Evolutionary conservation across 2,797 vertebrate species (phyloP).

Genomic region (Sternarchorhynchus goeldii): DNA sequence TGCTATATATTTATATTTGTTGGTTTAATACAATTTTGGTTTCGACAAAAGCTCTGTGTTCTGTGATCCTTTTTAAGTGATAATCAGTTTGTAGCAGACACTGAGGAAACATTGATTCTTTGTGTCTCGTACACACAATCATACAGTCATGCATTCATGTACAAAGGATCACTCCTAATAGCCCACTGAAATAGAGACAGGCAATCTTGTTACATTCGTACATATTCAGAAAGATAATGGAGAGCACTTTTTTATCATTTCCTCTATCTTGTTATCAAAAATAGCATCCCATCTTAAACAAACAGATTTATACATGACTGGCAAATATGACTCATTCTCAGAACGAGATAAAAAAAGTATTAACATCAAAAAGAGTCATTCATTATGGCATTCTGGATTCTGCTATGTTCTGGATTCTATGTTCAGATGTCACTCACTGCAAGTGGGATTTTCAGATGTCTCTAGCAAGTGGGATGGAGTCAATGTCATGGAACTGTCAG

Average conservation of each 20-base stretch:
- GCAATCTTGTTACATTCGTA: not conserved
- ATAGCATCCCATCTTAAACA: not conserved
- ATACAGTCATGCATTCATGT: not conserved
- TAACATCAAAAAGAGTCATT: slow-evolving; percentile 21
- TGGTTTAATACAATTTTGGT: slow-evolving; percentile 30
- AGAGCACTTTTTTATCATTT: too few species aligned
- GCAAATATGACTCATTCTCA: too few species aligned
- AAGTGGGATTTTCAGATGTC: too few species aligned
- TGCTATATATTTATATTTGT: slow-evolving; percentile 12
- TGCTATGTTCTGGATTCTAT: not conserved
- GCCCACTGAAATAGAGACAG: not conserved
- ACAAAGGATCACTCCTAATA: not conserved
- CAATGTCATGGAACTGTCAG: not conserved
- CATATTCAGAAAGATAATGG: too few species aligned
- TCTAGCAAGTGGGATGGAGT: not conserved
- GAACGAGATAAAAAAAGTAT: too few species aligned
- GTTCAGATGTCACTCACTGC: not conserved
- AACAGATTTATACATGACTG: too few species aligned
- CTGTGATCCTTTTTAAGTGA: slow-evolving; percentile 12
- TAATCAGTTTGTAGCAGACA: slow-evolving; percentile 22
- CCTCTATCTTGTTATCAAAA: not conserved
- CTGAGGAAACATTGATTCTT: not conserved
- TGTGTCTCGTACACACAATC: not conserved
- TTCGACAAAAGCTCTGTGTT: slow-evolving; percentile 34
- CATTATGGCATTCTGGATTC: not conserved